A percentile compares a stretch with the other conserved stretches of the same genome.
These are phyloP conservation scores for Malacoctenus gilli DNA, from an alignment of 2,797 vertebrate species.

Conservation along the genomic window DNA sequence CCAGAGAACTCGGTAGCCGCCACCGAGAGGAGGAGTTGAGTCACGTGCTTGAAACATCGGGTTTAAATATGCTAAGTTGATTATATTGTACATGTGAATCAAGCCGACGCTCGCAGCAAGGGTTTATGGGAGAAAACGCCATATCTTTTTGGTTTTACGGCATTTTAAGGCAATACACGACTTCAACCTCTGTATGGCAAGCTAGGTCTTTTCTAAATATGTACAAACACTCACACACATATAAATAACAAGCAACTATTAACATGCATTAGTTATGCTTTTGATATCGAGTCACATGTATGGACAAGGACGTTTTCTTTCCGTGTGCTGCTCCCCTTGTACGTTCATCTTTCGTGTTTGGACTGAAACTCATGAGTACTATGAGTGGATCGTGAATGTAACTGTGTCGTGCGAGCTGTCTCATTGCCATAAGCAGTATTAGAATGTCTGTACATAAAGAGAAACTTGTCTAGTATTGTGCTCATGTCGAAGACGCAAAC, in stretches of 20 bases:
- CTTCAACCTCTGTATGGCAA: slow-evolving; percentile 53
- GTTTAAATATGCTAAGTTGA: slow-evolving; percentile 52
- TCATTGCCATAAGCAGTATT: slow-evolving; percentile 86
- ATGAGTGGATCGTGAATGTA: slow-evolving; percentile 84
- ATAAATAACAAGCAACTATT: slow-evolving; percentile 60
- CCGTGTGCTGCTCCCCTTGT: slow-evolving; percentile 61
- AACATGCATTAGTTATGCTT: slow-evolving; percentile 70
- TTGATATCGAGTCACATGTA: slow-evolving; percentile 67
- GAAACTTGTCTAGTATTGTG: slow-evolving; percentile 83
- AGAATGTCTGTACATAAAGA: slow-evolving; percentile 88
- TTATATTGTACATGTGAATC: slow-evolving; percentile 56
- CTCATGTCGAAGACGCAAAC: slow-evolving; percentile 69
- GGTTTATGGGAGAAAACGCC: slow-evolving; percentile 72
- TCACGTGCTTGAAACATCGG: slow-evolving; percentile 43
- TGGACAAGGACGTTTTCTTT: slow-evolving; percentile 59
- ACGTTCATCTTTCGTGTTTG: slow-evolving; percentile 72
- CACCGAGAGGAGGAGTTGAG: slow-evolving; percentile 41
- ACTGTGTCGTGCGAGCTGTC: slow-evolving; percentile 80
- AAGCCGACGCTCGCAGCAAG: slow-evolving; percentile 59
- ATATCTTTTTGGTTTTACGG: slow-evolving; percentile 67
- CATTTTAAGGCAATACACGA: slow-evolving; percentile 75
- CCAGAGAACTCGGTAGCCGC: slow-evolving; percentile 30
- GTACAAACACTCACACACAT: slow-evolving; percentile 60
- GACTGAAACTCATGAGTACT: slow-evolving; percentile 73
- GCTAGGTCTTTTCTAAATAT: slow-evolving; percentile 67